Percentiles rank a stretch among this genome's conserved stretches.
phyloP scores from a whole-genome alignment of 2,797 vertebrate species.

The Cephalopachus bancanus region DNA sequence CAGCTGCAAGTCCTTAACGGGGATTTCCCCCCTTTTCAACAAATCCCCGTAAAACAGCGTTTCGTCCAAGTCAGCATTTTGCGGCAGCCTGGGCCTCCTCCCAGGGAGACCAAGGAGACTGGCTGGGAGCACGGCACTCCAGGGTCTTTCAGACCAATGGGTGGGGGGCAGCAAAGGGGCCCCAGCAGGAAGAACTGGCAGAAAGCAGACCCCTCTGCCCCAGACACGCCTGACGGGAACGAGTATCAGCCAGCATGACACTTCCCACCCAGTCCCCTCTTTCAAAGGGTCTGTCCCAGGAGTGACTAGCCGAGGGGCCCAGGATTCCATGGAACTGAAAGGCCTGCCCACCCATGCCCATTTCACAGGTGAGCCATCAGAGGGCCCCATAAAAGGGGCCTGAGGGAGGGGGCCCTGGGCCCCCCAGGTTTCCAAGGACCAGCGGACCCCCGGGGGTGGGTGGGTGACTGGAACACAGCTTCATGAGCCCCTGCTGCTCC shows the following conservation, averaged over 20 bases:
- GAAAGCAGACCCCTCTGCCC: neutral
- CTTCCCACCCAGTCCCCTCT: neutral
- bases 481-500: neutral
- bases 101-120: slow-evolving; percentile 60
- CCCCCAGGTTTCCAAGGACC: neutral
- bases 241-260: neutral
- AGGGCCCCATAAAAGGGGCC: neutral
- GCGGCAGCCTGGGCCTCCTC: slow-evolving; percentile 78
- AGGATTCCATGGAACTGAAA: neutral
- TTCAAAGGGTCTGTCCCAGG: neutral
- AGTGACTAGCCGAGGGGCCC: neutral
- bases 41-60: slow-evolving; percentile 88
- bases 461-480: neutral
- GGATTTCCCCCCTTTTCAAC: slow-evolving; percentile 87
- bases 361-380: neutral
- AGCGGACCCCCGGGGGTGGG: neutral
- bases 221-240: too few species aligned
- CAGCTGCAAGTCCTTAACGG: slow-evolving; percentile 89
- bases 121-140: neutral
- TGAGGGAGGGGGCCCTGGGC: neutral
- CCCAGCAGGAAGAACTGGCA: neutral
- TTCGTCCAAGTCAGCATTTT: slow-evolving; percentile 87
- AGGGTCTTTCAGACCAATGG: slow-evolving; percentile 39
- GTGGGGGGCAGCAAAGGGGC: neutral
- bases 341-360: neutral